Evolutionary conservation across 2,113 vertebrate genomes (phyloP), one percentile per base, ranked within the genome.

Genomic region (Periophthalmodon schlosseri): DNA sequence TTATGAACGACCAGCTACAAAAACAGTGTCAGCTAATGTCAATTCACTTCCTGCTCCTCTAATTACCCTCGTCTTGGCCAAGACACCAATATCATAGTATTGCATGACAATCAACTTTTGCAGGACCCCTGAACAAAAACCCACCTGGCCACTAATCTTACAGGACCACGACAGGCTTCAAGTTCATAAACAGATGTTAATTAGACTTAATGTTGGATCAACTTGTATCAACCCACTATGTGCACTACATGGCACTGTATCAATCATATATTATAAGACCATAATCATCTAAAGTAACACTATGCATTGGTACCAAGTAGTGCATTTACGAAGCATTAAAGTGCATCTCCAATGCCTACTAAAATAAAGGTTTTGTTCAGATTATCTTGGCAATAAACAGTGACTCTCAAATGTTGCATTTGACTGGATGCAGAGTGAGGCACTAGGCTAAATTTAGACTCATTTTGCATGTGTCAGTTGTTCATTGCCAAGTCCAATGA

Each of bases 1-100:
- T 75, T 57, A 49, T 73, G 75, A 68, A 66, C 70, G 67, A 23
- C 52, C 4, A 79, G 74, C 81, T 33, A 61, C 57, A 20, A 63
- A 77, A 68, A 52, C 67, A 66, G 79, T 85, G 87, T 89, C 91
- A 90, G 21, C 57, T 78, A 57, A 50, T 66, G 78, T 89, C 79
- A 87, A 85, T 72, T 88, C 82, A 83, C 58, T 68, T 49, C 33
- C 57, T 54, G 44, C 0, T 66, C 79, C 60, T 75, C 82, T 85
- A 72, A 76, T 89, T 83, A 86, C 87, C 84, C 83, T 88, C 85
- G 21, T 67, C 34, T 74, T 81, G 58, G 76, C 78, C 70, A 72
- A 85, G 68, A 66, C 65, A 64, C 75, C 70, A 64, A 74, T 73
- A 82, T 81, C 70, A 63, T 66, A 74, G 78, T 63, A 36, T 20